Evolutionary conservation across 2,797 vertebrate genomes (phyloP).

Genomic region (Orientallactaga sibirica): DNA sequence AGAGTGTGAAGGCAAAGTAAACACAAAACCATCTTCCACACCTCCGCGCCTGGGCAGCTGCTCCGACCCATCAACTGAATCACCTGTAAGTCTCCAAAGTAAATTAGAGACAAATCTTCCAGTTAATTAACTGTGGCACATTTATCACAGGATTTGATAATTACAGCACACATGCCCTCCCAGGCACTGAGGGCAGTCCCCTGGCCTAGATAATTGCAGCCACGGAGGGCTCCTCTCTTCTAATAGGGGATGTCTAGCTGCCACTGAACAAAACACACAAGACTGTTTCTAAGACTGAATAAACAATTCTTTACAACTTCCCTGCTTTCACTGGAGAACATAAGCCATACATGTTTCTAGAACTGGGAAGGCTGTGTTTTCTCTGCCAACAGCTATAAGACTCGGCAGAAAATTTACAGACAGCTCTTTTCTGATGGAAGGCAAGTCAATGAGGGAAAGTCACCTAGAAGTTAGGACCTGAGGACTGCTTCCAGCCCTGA

Average conservation of each 20-base stretch:
- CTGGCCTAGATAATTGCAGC: not conserved
- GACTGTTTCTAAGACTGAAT: conserved; percentile 34
- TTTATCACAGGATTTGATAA: conserved; percentile 70
- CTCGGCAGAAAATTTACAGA: conserved; percentile 17
- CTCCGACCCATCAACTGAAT: conserved; percentile 43
- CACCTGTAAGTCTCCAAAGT: conserved; percentile 55
- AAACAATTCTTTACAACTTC: conserved; percentile 34
- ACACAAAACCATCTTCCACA: not conserved
- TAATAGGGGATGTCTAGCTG: not conserved
- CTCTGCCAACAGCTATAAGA: conserved; percentile 40
- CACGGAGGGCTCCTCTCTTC: not conserved
- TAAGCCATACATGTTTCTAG: not conserved
- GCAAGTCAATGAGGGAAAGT: not conserved
- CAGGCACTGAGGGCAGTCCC: conserved; percentile 21
- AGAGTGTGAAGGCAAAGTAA: conserved; percentile 34
- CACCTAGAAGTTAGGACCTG: not conserved
- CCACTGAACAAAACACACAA: not conserved
- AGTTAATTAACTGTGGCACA: conserved; percentile 76
- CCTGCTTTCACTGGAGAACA: conserved; percentile 33
- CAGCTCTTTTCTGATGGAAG: not conserved
- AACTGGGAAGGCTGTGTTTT: conserved; percentile 32
- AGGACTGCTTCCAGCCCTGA: not conserved
- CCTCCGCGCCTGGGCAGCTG: not conserved
- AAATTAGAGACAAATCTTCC: conserved; percentile 75
- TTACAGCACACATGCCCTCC: conserved; percentile 57